Conservation (phyloP, 1,140 invertebrate species). For the Rhagoletis zephyria region DNA sequence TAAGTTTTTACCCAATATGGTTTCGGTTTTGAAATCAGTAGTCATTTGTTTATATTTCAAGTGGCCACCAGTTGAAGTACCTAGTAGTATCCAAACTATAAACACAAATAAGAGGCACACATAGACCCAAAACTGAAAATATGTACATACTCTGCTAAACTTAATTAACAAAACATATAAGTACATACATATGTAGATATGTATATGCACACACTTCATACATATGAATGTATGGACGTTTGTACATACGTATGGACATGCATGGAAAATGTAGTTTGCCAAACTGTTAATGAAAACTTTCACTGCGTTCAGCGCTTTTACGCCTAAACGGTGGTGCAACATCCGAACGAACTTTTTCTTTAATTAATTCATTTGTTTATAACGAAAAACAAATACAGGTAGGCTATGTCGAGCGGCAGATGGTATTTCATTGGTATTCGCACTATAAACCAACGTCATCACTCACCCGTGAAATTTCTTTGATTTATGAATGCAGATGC, state of each 20-base stretch:
- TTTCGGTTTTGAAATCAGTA: background rate
- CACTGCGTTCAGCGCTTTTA: conserved; percentile 9
- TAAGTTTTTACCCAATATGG: background rate
- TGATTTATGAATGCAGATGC: background rate
- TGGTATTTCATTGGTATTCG: background rate
- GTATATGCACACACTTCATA: background rate
- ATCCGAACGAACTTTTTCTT: background rate
- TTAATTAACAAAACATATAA: too few relatives aligned
- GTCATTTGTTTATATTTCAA: background rate
- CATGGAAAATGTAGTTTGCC: conserved; percentile 23
- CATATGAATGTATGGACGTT: background rate
- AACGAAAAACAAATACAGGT: background rate
- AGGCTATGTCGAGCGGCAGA: background rate
- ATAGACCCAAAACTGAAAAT: background rate
- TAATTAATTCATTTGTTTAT: background rate
- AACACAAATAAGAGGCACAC: background rate
- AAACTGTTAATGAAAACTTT: conserved; percentile 38
- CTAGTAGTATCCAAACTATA: background rate
- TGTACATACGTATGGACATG: background rate
- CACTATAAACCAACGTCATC: conserved; percentile 6
- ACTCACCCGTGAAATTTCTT: conserved; percentile 46
- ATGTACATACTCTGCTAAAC: background rate
- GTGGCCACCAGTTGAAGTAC: background rate
- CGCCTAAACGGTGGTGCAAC: background rate
- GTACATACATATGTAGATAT: background rate